Evolutionary conservation across 2,888 invertebrate species (phyloP).

Genomic region (Nineta flava): DNA sequence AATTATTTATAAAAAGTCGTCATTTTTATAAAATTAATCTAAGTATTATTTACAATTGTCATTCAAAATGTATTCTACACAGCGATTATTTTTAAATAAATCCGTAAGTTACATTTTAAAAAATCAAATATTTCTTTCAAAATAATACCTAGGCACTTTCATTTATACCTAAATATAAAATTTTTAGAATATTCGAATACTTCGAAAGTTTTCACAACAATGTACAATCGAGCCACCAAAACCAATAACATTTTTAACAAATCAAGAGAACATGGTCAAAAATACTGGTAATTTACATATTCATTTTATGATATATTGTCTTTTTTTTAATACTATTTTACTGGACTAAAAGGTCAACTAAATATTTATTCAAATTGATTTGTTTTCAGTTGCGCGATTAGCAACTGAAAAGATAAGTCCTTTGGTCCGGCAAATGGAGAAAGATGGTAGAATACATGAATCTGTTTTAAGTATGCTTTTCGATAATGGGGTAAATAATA

Average conservation of each 20-base stretch:
- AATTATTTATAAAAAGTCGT: too few species aligned
- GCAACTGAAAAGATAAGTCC: conserved; percentile 80
- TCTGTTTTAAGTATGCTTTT: conserved; percentile 65
- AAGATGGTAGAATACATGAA: conserved; percentile 63
- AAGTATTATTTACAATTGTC: too few species aligned
- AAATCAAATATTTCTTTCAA: too few species aligned
- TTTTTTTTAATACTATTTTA: neutral
- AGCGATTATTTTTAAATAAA: too few species aligned
- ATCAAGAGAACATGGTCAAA: conserved; percentile 83
- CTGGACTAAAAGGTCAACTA: neutral
- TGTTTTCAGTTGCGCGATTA: conserved; percentile 59
- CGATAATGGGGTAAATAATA: conserved; percentile 68
- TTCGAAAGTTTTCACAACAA: too few species aligned
- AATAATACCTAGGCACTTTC: too few species aligned
- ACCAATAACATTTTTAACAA: conserved; percentile 68
- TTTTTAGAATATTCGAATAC: too few species aligned
- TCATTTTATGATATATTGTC: too few species aligned
- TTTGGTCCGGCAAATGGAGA: conserved; percentile 84
- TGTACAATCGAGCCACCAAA: conserved; percentile 19
- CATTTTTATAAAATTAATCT: too few species aligned
- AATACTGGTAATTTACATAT: conserved; percentile 74
- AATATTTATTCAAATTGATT: neutral
- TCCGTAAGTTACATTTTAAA: too few species aligned
- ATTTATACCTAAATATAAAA: too few species aligned
- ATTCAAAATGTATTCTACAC: too few species aligned